A percentile compares a stretch with the other conserved stretches of the same genome.
phyloP scores from a whole-genome alignment of 2,113 vertebrate species.

The Andinoacara biseriatus region DNA sequence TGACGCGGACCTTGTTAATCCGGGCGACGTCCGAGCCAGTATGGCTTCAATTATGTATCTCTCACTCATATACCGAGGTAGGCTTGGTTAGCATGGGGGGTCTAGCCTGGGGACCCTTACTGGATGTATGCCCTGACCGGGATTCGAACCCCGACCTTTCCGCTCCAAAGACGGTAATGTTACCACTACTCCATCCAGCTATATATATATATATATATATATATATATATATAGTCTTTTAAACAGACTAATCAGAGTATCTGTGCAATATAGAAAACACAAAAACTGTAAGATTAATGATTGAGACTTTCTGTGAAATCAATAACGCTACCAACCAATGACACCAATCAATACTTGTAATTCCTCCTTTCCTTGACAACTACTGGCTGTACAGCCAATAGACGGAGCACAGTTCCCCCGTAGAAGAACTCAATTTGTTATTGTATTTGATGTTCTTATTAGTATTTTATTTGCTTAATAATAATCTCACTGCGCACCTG shows the following conservation, averaged over 20 bases:
- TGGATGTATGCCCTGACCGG: no score
- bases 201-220: no score
- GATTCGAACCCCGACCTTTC: no score
- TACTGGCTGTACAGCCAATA: not conserved
- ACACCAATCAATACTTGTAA: slow-evolving; percentile 21
- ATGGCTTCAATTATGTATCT: no score
- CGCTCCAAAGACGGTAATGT: no score
- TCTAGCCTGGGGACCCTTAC: no score
- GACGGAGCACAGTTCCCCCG: not conserved
- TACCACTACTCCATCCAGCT: no score
- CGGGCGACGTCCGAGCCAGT: no score
- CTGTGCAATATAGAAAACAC: not conserved
- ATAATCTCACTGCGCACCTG: not conserved
- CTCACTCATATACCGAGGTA: no score
- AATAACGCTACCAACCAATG: slow-evolving; percentile 34
- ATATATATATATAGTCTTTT: no score
- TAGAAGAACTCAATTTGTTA: slow-evolving; percentile 20
- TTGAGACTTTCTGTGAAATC: slow-evolving; percentile 33
- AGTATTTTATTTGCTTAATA: not conserved
- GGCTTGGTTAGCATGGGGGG: no score
- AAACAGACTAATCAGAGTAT: not conserved
- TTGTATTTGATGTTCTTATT: slow-evolving; percentile 16
- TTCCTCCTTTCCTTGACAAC: slow-evolving; percentile 12
- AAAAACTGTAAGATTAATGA: slow-evolving; percentile 39
- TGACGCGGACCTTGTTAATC: no score